phyloP scores from a whole-genome alignment of 2,797 vertebrate genomes.

The Melanotaenia pygmaea region DNA sequence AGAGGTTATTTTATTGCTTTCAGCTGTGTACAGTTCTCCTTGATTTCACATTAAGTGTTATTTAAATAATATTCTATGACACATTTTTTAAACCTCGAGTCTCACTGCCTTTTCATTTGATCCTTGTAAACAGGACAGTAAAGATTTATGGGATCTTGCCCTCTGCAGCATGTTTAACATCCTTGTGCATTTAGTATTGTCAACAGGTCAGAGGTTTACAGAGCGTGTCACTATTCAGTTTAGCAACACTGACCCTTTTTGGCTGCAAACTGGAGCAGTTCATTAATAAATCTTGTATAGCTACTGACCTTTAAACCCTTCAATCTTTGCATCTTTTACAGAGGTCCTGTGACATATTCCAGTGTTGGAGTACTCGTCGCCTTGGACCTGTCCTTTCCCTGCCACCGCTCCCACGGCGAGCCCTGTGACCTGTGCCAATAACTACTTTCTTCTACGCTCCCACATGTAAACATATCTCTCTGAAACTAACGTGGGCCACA shows the following conservation, averaged over 20 bases:
- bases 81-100: neutral
- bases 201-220: conserved; percentile 52
- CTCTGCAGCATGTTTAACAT: conserved; percentile 13
- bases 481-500: conserved; percentile 29
- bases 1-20: conserved; percentile 48
- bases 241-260: conserved; percentile 2
- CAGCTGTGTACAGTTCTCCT: neutral
- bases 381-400: conserved; percentile 45
- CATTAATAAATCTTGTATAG: conserved; percentile 10
- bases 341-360: conserved; percentile 81
- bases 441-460: conserved; percentile 52
- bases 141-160: conserved; percentile 31
- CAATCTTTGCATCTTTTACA: conserved; percentile 49
- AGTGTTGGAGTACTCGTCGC: conserved; percentile 37
- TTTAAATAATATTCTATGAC: neutral
- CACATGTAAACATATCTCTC: conserved; percentile 47
- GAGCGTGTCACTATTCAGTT: conserved; percentile 16
- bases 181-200: conserved; percentile 30
- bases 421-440: conserved; percentile 74
- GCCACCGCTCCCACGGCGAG: conserved; percentile 37
- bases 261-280: neutral
- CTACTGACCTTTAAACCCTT: conserved; percentile 30
- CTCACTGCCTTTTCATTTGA: conserved; percentile 3
- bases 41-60: conserved; percentile 21
- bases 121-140: conserved; percentile 7